Conservation (phyloP, 2,113 vertebrate genomes). For the Thryonomys swinderianus region DNA sequence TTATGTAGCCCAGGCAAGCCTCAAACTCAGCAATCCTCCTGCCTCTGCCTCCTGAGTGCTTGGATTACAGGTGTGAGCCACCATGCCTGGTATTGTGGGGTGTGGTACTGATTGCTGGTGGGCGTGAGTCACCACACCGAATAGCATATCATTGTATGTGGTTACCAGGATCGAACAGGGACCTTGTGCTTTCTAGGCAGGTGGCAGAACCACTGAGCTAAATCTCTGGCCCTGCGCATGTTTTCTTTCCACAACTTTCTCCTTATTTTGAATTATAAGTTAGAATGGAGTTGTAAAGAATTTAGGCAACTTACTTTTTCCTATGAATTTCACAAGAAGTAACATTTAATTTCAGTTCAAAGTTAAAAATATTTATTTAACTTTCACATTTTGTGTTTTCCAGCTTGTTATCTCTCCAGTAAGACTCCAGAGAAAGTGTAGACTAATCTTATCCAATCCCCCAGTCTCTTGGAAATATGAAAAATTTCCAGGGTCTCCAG, state of each 20-base stretch:
- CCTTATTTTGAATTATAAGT: not conserved
- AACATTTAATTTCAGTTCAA: not conserved
- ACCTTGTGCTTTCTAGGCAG: too few species aligned
- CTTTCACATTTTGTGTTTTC: not conserved
- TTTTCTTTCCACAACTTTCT: not conserved
- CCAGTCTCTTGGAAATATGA: not conserved
- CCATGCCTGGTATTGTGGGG: too few species aligned
- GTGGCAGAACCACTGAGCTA: too few species aligned
- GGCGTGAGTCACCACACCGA: too few species aligned
- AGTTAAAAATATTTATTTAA: not conserved
- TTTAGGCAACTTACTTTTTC: not conserved
- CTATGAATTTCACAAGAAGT: not conserved
- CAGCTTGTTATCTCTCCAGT: not conserved
- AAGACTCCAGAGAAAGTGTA: not conserved
- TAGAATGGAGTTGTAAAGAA: not conserved
- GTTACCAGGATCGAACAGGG: too few species aligned
- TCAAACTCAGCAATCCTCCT: too few species aligned
- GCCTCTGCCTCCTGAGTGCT: too few species aligned
- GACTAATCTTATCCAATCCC: not conserved
- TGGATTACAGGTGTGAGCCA: too few species aligned
- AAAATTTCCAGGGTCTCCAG: not conserved
- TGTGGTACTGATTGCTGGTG: too few species aligned
- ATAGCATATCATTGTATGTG: too few species aligned
- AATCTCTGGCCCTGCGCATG: too few species aligned
- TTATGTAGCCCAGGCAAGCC: too few species aligned